Conservation (phyloP, 2,797 vertebrate genomes). For the Pagetopsis macropterus region DNA sequence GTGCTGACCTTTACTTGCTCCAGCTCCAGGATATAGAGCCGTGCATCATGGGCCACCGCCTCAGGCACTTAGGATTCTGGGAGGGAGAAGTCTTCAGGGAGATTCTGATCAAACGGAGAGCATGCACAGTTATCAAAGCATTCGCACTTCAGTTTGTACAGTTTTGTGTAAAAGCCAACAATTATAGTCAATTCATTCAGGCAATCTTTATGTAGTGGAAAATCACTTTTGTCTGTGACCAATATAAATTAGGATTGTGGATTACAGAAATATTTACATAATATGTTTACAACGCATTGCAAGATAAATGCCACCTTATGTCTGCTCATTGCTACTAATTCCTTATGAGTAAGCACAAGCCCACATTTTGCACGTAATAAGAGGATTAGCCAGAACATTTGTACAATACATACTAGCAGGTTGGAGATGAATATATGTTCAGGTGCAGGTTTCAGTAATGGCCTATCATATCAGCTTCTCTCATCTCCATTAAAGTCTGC, state of each 20-base stretch:
- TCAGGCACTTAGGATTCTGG: slow-evolving; percentile 75
- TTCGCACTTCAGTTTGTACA: slow-evolving; percentile 71
- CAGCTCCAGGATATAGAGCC: slow-evolving; percentile 76
- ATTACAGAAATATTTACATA: slow-evolving; percentile 7
- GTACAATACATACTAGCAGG: slow-evolving; percentile 61
- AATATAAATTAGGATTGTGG: slow-evolving; percentile 1
- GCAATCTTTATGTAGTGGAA: slow-evolving; percentile 34
- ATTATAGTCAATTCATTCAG: slow-evolving; percentile 51
- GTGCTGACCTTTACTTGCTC: slow-evolving; percentile 79
- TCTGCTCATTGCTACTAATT: slow-evolving; percentile 13
- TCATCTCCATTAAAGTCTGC: slow-evolving; percentile 74
- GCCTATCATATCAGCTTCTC: slow-evolving; percentile 72
- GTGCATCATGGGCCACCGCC: slow-evolving; percentile 79
- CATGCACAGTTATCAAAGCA: slow-evolving; percentile 77
- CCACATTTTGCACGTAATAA: slow-evolving; percentile 33
- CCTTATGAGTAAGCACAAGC: slow-evolving; percentile 16
- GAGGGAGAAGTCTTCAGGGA: slow-evolving; percentile 73
- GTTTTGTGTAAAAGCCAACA: slow-evolving; percentile 71
- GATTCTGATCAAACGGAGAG: slow-evolving; percentile 73
- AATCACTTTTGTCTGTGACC: slow-evolving; percentile 20
- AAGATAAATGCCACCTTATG: slow-evolving; percentile 12
- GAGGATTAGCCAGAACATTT: slow-evolving; percentile 51
- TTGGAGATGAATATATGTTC: slow-evolving; percentile 57
- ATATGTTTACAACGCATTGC: not conserved
- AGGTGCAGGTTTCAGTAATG: slow-evolving; percentile 59